phyloP scores from a whole-genome alignment of 2,888 invertebrate genomes.

The Andrena marginata region DNA sequence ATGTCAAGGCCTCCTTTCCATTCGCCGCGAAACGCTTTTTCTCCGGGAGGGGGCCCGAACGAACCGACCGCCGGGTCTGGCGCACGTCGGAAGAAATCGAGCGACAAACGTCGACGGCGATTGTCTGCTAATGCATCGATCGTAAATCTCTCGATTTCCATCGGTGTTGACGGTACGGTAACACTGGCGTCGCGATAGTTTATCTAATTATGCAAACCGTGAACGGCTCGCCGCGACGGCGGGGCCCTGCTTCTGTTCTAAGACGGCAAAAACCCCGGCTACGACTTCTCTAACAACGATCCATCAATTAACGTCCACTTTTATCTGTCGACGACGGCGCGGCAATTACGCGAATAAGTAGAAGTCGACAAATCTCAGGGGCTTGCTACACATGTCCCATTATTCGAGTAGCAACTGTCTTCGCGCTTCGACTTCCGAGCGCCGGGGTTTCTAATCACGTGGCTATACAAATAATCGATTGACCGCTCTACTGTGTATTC shows the following conservation, averaged over 20 bases:
- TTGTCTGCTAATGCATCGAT: constrained; percentile 48
- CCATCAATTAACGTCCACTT: constrained; percentile 9
- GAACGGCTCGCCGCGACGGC: constrained; percentile 3
- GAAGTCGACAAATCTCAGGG: constrained; percentile 9
- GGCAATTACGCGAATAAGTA: background rate
- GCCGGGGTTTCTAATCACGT: background rate
- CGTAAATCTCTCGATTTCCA: constrained; percentile 50
- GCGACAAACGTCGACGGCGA: constrained; percentile 36
- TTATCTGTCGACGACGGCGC: constrained; percentile 13
- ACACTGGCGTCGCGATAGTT: constrained; percentile 5
- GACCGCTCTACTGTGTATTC: background rate
- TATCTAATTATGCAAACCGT: constrained; percentile 46
- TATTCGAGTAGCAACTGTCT: constrained; percentile 16
- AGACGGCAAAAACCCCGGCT: background rate
- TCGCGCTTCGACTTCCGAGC: constrained; percentile 1
- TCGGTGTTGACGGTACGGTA: constrained; percentile 3
- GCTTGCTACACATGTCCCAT: background rate
- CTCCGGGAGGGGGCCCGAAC: background rate
- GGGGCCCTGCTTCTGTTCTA: background rate
- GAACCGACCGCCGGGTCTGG: background rate
- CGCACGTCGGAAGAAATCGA: background rate
- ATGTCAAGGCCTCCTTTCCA: constrained; percentile 73
- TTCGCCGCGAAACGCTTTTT: constrained; percentile 59
- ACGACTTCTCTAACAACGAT: constrained; percentile 13
- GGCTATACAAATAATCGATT: background rate